Evolutionary conservation across 2,888 invertebrate species (phyloP).

Genomic region (Dioctria rufipes): DNA sequence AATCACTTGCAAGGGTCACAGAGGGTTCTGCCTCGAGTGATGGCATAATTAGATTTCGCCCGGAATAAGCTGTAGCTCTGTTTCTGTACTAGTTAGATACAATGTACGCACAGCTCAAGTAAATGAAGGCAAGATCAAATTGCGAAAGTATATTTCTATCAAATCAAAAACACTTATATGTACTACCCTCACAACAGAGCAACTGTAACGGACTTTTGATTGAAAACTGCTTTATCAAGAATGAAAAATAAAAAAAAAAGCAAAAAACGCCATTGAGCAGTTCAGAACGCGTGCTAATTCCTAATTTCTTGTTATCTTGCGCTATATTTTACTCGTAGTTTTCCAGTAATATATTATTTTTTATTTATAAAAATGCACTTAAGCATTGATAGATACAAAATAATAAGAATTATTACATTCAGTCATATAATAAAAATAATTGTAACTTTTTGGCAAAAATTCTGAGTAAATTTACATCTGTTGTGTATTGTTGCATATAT

Average conservation of each 20-base stretch:
- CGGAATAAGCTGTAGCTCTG: slow-evolving; percentile 24
- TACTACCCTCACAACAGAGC: slow-evolving; percentile 10
- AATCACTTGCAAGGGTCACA: slow-evolving; percentile 42
- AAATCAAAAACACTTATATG: neutral
- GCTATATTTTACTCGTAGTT: neutral
- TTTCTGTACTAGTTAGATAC: slow-evolving; percentile 39
- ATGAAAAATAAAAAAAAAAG: neutral
- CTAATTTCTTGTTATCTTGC: slow-evolving; percentile 37
- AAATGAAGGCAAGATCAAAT: slow-evolving; percentile 38
- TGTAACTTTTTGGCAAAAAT: too few relatives aligned
- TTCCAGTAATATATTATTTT: too few relatives aligned
- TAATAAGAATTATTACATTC: too few relatives aligned
- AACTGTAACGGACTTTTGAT: slow-evolving; percentile 11
- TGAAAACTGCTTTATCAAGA: slow-evolving; percentile 29
- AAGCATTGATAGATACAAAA: too few relatives aligned
- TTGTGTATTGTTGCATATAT: too few relatives aligned
- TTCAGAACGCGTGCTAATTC: slow-evolving; percentile 29
- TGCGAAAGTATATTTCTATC: slow-evolving; percentile 37
- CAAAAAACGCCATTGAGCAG: neutral
- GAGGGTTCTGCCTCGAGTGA: slow-evolving; percentile 41
- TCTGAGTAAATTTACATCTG: too few relatives aligned
- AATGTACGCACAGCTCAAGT: neutral
- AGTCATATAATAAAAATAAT: too few relatives aligned
- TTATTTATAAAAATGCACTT: too few relatives aligned
- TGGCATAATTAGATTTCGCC: slow-evolving; percentile 50